Conservation (phyloP, 2,113 vertebrate species). For the Forbesichthys agassizii region DNA sequence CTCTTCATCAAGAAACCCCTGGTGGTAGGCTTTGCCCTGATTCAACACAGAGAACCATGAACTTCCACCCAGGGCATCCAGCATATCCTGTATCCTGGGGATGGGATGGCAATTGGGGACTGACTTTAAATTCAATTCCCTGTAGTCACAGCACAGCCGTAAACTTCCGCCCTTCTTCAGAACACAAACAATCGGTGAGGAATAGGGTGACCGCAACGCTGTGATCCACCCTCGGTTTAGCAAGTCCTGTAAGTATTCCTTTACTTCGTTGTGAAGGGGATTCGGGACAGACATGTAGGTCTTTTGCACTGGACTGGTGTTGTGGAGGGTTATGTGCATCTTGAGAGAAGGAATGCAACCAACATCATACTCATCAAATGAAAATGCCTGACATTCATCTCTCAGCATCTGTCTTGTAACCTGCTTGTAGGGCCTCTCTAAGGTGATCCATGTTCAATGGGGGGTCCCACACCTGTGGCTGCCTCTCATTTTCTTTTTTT, state of each 20-base stretch:
- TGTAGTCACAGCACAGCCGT: no score
- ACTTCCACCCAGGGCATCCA: background rate
- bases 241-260: background rate
- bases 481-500: background rate
- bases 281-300: background rate
- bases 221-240: background rate
- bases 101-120: slow-evolving; percentile 3
- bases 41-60: slow-evolving; percentile 3
- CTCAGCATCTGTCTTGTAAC: background rate
- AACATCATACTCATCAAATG: background rate
- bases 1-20: slow-evolving; percentile 8
- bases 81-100: background rate
- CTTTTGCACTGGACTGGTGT: background rate
- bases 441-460: slow-evolving; percentile 11
- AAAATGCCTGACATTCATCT: slow-evolving; percentile 12
- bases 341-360: no score
- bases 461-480: slow-evolving; percentile 11
- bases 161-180: no score
- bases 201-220: background rate
- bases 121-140: background rate
- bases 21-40: slow-evolving; percentile 10
- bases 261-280: no score
- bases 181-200: background rate
- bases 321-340: background rate
- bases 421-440: slow-evolving; percentile 6